These are phyloP conservation scores for Hipposideros larvatus DNA, from an alignment of 2,797 vertebrate genomes.

Conservation along the genomic window DNA sequence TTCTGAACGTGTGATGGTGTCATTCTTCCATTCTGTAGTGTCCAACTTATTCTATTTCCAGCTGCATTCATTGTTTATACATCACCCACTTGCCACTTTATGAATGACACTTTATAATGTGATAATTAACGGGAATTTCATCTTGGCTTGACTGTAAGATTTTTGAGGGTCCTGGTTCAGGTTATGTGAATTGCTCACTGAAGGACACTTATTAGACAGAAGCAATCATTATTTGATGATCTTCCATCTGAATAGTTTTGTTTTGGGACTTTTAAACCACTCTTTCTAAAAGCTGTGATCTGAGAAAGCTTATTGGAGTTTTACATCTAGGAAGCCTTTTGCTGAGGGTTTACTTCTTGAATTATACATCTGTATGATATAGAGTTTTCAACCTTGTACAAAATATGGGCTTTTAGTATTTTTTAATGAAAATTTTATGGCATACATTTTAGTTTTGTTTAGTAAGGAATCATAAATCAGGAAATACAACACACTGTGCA, in stretches of 20 bases:
- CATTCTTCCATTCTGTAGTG: neutral
- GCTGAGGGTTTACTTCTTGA: neutral
- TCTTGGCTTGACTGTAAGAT: neutral
- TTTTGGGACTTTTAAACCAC: neutral
- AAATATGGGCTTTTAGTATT: neutral
- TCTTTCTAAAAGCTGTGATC: neutral
- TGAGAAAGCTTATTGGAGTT: neutral
- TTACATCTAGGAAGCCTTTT: neutral
- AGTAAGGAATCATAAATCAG: neutral
- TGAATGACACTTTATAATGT: neutral
- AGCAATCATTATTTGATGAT: neutral
- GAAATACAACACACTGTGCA: neutral
- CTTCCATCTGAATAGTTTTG: neutral
- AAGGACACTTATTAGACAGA: neutral
- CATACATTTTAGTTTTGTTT: neutral
- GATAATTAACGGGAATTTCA: neutral
- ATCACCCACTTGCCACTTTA: neutral
- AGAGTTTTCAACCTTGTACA: neutral
- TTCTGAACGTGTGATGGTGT: neutral
- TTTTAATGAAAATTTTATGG: neutral
- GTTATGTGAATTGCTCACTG: neutral
- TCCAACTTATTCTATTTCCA: neutral
- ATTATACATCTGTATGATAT: neutral
- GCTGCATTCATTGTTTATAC: neutral
- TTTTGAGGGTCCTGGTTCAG: neutral